A percentile compares a stretch with the other conserved stretches of the same genome.
phyloP scores from a whole-genome alignment of 2,888 invertebrate species.

The Ormyrus labotus region DNA sequence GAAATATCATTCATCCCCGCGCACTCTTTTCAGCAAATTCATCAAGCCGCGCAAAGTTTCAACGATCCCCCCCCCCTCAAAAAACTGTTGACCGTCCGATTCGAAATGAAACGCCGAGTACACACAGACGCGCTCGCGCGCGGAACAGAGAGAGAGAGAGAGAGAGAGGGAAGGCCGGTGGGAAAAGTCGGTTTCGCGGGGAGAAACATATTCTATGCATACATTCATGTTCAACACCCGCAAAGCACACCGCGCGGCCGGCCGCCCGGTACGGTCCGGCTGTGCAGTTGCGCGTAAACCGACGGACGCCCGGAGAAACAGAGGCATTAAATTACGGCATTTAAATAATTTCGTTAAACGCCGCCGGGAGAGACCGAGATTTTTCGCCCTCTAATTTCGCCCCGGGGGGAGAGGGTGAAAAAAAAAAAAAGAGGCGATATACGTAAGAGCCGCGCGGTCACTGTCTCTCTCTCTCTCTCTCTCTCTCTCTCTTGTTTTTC shows the following conservation, averaged over 20 bases:
- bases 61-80: too few relatives aligned
- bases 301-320: slow-evolving; percentile 14
- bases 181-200: slow-evolving; percentile 51
- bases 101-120: slow-evolving; percentile 15
- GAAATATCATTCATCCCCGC: too few relatives aligned
- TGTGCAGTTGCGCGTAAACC: too few relatives aligned
- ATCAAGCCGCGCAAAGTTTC: neutral
- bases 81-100: slow-evolving; percentile 1
- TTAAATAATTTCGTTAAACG: slow-evolving; percentile 73
- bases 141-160: neutral
- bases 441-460: neutral
- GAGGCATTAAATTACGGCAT: slow-evolving; percentile 71
- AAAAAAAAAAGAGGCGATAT: slow-evolving; percentile 6
- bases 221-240: slow-evolving; percentile 71
- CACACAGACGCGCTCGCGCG: neutral
- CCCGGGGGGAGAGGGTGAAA: neutral
- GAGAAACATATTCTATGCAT: slow-evolving; percentile 72
- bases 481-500: neutral
- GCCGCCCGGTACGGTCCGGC: slow-evolving; percentile 13
- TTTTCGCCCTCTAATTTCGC: neutral
- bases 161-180: too few relatives aligned
- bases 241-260: slow-evolving; percentile 58
- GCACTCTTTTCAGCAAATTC: slow-evolving; percentile 4
- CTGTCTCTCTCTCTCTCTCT: too few relatives aligned
- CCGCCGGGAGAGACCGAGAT: slow-evolving; percentile 26